Percentiles rank a stretch among this genome's conserved stretches.
Conservation (phyloP, 2,113 vertebrate genomes). For the Capreolus pygargus region DNA sequence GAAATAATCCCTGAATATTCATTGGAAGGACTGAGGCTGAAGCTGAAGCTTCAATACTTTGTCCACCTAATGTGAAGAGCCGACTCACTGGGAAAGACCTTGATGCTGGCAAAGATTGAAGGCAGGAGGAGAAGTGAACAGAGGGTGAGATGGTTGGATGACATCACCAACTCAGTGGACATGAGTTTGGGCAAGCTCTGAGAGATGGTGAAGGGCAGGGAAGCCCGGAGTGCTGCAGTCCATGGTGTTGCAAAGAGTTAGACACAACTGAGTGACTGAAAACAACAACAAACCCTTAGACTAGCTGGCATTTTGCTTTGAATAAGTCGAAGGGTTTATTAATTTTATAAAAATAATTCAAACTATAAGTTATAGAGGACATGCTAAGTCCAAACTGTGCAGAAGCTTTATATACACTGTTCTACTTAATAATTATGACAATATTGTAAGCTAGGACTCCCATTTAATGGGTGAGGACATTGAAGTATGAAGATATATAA, state of each 20-base stretch:
- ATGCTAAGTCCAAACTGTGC: background rate
- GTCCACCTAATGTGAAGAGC: background rate
- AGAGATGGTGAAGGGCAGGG: background rate
- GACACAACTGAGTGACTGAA: background rate
- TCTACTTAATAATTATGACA: background rate
- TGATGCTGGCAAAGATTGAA: background rate
- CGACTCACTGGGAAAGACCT: background rate
- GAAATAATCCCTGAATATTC: background rate
- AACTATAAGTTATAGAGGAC: background rate
- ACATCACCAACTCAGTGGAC: background rate
- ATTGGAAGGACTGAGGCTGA: background rate
- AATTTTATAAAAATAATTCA: slow-evolving; percentile 29
- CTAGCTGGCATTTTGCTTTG: background rate
- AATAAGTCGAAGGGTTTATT: slow-evolving; percentile 2
- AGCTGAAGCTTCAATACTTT: background rate
- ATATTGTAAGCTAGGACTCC: background rate
- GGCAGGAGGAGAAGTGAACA: background rate
- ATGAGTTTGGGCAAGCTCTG: background rate
- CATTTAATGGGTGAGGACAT: slow-evolving; percentile 33
- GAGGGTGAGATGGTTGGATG: background rate
- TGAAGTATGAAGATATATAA: background rate
- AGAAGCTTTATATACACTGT: background rate
- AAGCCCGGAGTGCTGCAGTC: background rate
- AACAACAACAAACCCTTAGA: background rate
- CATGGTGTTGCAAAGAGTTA: background rate